Evolutionary conservation across 2,888 invertebrate genomes (phyloP), one percentile per base, ranked within the genome.

Genomic region (Torymus tubicola): DNA sequence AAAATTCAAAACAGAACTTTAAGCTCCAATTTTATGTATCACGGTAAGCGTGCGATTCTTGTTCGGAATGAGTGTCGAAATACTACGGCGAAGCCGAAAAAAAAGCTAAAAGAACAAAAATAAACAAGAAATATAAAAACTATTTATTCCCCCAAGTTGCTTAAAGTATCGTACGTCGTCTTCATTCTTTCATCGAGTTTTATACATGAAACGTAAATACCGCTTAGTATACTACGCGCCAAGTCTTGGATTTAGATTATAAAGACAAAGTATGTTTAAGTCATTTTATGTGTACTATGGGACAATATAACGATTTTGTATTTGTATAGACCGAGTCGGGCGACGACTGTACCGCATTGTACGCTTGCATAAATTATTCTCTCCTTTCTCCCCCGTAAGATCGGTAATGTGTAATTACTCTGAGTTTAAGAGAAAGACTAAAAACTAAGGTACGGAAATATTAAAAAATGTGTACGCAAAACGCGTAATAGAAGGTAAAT

Each of bases 291-390:
- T 87, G 86, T 87, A 87, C 84, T 86, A 87, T 86, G 87, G 86
- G 88, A 89, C 88, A 88, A 89, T 89, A 89, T 89, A 87, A 87
- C 87, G 84, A 88, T 88, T 90, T 90, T 89, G 89, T 90, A 89
- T 89, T 87, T 90, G 89, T 89, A 89, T 88, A 78, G 74, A 82
- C 68, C 73, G 73, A 82, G 78, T 81, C 73, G 65, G 65, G 42
- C 60, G 65, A 73, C 57, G 64, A 73, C 72, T 75, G 57, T 75
- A 74, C 16, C 70, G 73, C 72, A 75, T 70, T 75, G 63, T 79
- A 69, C 68, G 81, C 75, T 78, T 81, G 76, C 71, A 81, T 79
- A 72, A 81, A 79, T 79, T 72, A 79, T 81, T 78, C 77, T 60
- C 61, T 69, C 64, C 64, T 31, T 21, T 57, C n/a, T 63, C 63